phyloP scores from a whole-genome alignment of 2,888 invertebrate genomes.

The Acanthosepion lycidas region DNA sequence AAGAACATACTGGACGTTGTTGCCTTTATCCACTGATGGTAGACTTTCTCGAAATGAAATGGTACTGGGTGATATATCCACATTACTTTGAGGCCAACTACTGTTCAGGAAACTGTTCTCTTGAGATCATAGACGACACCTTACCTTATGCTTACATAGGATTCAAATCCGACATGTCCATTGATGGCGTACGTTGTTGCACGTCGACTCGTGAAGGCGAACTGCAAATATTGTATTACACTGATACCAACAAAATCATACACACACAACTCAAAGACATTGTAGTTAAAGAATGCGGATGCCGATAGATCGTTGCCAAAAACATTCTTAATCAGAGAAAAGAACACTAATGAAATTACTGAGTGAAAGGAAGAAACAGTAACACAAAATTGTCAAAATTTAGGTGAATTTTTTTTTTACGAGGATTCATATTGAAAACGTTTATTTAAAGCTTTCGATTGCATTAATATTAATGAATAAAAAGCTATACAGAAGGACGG shows the following conservation, averaged over 20 bases:
- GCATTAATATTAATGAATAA: not conserved
- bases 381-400: not conserved
- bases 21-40: constrained; percentile 23
- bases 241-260: not conserved
- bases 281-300: not conserved
- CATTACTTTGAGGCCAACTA: constrained; percentile 35
- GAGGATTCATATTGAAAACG: not conserved
- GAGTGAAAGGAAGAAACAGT: not conserved
- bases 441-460: not conserved
- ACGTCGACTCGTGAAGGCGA: constrained; percentile 16
- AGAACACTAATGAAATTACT: not conserved
- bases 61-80: constrained; percentile 41
- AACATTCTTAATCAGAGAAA: too few relatives aligned
- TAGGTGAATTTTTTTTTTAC: not conserved
- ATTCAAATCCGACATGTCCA: not conserved
- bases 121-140: constrained; percentile 34
- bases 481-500: not conserved
- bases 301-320: constrained; percentile 13
- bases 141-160: constrained; percentile 25
- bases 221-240: constrained; percentile 38
- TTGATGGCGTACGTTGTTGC: constrained; percentile 2
- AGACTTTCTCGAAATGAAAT: constrained; percentile 17
- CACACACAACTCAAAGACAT: constrained; percentile 36
- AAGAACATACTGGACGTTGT: not conserved
- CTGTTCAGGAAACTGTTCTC: constrained; percentile 41